Conservation (phyloP, 1,140 invertebrate genomes). For the Acromyrmex heyeri region DNA sequence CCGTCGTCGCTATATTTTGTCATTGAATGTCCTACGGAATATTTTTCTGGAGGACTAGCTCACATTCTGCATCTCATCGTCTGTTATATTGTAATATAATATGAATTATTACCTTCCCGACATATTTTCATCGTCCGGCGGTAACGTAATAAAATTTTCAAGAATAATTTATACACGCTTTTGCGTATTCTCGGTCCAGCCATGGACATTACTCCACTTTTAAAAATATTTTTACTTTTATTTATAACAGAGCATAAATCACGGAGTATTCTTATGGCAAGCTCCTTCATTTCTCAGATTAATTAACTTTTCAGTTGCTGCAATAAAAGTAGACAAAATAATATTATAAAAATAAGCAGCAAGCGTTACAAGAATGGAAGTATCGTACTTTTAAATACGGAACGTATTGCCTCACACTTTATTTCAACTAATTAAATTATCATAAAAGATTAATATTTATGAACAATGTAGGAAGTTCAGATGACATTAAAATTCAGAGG, state of each 20-base stretch:
- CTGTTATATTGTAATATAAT: conserved; percentile 22
- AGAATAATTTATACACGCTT: conserved; percentile 36
- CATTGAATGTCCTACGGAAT: not conserved
- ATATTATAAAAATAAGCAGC: not conserved
- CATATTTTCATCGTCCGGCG: conserved; percentile 24
- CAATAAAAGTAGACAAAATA: not conserved
- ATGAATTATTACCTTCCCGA: conserved; percentile 33
- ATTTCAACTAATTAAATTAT: conserved; percentile 17
- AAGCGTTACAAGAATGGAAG: not conserved
- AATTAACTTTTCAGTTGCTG: conserved; percentile 23
- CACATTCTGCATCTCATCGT: conserved; percentile 6
- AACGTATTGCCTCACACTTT: not conserved
- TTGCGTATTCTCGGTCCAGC: conserved; percentile 20
- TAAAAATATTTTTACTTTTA: conserved; percentile 31
- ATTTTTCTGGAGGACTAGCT: conserved; percentile 20
- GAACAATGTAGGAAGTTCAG: conserved; percentile 23
- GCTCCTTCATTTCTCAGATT: conserved; percentile 27
- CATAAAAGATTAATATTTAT: conserved; percentile 2
- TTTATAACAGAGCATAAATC: conserved; percentile 13
- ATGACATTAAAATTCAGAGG: conserved; percentile 41
- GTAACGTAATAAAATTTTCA: conserved; percentile 55
- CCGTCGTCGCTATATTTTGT: not conserved
- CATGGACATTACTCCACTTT: not conserved
- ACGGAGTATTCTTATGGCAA: not conserved
- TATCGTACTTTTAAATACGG: not conserved